Percentiles rank a stretch among this genome's conserved stretches.
Conservation (phyloP, 1,140 invertebrate genomes). For the Archivesica marissinica region DNA sequence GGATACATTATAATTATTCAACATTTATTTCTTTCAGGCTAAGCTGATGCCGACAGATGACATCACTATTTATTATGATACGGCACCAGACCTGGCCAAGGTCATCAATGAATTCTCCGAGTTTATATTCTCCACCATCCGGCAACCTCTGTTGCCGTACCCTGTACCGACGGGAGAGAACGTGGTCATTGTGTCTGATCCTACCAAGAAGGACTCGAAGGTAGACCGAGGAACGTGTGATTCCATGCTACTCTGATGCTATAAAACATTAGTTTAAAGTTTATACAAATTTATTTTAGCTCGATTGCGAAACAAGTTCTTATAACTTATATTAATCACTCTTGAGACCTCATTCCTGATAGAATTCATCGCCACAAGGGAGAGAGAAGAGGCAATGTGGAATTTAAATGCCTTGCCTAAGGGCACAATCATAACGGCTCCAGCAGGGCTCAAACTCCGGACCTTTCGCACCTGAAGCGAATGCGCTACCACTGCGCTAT, state of each 20-base stretch:
- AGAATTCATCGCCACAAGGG: too few species aligned
- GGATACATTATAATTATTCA: too few species aligned
- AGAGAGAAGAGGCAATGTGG: too few species aligned
- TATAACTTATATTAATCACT: too few species aligned
- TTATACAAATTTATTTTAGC: too few species aligned
- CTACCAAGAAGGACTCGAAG: conserved; percentile 7
- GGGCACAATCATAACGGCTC: too few species aligned
- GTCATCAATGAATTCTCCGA: conserved; percentile 79
- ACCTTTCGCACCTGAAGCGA: too few species aligned
- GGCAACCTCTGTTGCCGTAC: conserved; percentile 87
- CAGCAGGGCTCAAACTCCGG: too few species aligned
- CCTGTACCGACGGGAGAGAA: conserved; percentile 75
- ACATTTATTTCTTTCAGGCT: conserved; percentile 86
- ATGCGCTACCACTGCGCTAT: too few species aligned
- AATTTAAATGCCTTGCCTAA: too few species aligned
- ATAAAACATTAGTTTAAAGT: background rate
- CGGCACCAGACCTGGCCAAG: conserved; percentile 70
- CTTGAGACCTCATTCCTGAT: too few species aligned
- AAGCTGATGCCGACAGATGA: conserved; percentile 96
- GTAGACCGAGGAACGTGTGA: background rate
- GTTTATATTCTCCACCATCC: conserved; percentile 87
- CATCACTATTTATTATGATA: conserved; percentile 92
- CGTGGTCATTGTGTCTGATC: background rate
- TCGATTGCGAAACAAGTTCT: too few species aligned
- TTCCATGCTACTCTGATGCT: background rate